Evolutionary conservation across 2,888 invertebrate genomes (phyloP).

Genomic region (Tribolium freemani): DNA sequence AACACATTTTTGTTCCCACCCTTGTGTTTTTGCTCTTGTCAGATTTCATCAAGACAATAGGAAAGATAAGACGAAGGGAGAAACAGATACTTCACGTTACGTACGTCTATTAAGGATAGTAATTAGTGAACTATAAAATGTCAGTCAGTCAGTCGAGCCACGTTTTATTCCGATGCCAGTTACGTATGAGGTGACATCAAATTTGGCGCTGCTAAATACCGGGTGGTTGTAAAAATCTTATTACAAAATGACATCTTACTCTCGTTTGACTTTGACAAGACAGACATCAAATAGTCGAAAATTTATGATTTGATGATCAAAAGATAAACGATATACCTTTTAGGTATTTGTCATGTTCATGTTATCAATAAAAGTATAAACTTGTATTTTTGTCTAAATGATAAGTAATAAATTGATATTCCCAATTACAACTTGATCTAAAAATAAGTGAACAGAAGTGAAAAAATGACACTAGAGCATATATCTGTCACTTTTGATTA

Average conservation of each 20-base stretch:
- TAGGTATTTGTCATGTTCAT: too few species aligned
- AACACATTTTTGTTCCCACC: constrained; percentile 21
- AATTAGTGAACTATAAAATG: not conserved
- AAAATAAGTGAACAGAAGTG: too few species aligned
- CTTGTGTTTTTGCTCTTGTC: constrained; percentile 2
- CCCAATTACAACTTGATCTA: too few species aligned
- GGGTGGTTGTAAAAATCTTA: not conserved
- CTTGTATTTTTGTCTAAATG: too few species aligned
- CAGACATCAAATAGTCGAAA: too few species aligned
- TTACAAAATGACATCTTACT: not conserved
- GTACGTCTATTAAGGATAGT: not conserved
- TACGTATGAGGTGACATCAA: not conserved
- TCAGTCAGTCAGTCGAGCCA: not conserved
- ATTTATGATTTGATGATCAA: too few species aligned
- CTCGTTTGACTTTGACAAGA: too few species aligned
- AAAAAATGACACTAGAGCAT: too few species aligned
- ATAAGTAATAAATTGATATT: too few species aligned
- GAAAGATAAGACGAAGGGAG: not conserved
- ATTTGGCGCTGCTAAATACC: not conserved
- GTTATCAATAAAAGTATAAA: too few species aligned
- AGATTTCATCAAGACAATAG: not conserved
- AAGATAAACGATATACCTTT: too few species aligned
- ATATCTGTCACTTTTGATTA: too few species aligned
- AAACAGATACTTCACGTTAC: not conserved
- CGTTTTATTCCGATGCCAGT: not conserved